Conservation (phyloP, 2,113 vertebrate genomes). For the Gadus chalcogrammus region DNA sequence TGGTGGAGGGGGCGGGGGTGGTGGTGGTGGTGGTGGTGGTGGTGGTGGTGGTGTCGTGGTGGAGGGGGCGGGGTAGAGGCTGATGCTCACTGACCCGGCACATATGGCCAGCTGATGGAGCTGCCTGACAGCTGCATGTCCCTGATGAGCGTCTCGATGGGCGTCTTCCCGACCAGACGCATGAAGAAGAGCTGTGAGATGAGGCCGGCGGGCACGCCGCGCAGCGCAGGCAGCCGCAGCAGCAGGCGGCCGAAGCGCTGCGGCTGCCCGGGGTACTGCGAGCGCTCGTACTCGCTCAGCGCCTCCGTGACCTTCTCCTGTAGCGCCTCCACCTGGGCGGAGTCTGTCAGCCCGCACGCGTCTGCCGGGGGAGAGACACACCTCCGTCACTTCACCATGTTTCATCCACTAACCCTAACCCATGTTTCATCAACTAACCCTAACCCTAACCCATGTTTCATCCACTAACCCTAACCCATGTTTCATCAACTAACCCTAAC, state of each 20-base stretch:
- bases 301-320: conserved; percentile 97
- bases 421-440: no score
- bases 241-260: conserved; percentile 91
- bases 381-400: no score
- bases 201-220: conserved; percentile 88
- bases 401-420: no score
- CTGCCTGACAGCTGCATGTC: conserved; percentile 98
- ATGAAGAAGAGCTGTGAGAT: conserved; percentile 99
- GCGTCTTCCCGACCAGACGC: conserved; percentile 94
- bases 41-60: no score
- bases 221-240: conserved; percentile 86
- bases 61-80: neutral
- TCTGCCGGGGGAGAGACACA: conserved; percentile 67
- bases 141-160: conserved; percentile 94
- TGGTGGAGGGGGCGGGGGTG: no score
- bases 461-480: no score
- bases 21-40: no score
- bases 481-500: no score
- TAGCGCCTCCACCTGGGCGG: conserved; percentile 84
- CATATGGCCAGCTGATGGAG: conserved; percentile 95
- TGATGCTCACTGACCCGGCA: conserved; percentile 75
- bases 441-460: no score
- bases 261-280: conserved; percentile 88
- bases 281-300: conserved; percentile 86
- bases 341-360: conserved; percentile 90